Evolutionary conservation across 2,113 vertebrate species (phyloP).

Genomic region (Hypanus sabinus): DNA sequence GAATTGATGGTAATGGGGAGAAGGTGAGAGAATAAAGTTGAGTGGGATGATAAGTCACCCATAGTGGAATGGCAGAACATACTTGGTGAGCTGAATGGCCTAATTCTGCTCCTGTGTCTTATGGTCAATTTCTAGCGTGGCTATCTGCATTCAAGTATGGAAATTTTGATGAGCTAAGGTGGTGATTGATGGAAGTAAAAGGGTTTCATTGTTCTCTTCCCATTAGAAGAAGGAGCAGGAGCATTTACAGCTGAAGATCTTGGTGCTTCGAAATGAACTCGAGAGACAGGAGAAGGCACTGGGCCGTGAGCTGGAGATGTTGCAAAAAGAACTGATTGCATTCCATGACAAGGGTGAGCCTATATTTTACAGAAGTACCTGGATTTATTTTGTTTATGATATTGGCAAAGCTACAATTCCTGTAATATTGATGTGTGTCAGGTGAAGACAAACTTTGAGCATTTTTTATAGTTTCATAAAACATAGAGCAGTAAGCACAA

Average conservation of each 20-base stretch:
- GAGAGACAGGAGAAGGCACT: constrained; percentile 84
- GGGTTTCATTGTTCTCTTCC: constrained; percentile 37
- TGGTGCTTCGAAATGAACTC: constrained; percentile 81
- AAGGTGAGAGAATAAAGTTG: too few relatives aligned
- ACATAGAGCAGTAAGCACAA: too few relatives aligned
- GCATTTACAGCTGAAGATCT: constrained; percentile 83
- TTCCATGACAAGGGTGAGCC: constrained; percentile 76
- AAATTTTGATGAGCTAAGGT: background rate
- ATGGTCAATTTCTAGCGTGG: background rate
- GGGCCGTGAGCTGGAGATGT: constrained; percentile 67
- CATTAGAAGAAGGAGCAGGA: constrained; percentile 86
- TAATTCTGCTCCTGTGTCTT: too few relatives aligned
- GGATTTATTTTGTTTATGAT: background rate
- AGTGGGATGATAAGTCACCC: too few relatives aligned
- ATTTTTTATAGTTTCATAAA: background rate
- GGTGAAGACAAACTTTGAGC: background rate
- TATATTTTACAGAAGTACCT: background rate
- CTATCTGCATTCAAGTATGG: constrained; percentile 8
- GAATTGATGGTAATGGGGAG: too few relatives aligned
- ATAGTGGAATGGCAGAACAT: too few relatives aligned
- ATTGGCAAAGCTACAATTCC: background rate
- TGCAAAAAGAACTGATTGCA: constrained; percentile 69
- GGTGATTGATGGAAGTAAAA: constrained; percentile 6
- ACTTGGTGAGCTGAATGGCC: too few relatives aligned
- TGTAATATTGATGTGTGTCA: background rate